phyloP scores from a whole-genome alignment of 2,113 vertebrate genomes.

The Deroptyus accipitrinus region DNA sequence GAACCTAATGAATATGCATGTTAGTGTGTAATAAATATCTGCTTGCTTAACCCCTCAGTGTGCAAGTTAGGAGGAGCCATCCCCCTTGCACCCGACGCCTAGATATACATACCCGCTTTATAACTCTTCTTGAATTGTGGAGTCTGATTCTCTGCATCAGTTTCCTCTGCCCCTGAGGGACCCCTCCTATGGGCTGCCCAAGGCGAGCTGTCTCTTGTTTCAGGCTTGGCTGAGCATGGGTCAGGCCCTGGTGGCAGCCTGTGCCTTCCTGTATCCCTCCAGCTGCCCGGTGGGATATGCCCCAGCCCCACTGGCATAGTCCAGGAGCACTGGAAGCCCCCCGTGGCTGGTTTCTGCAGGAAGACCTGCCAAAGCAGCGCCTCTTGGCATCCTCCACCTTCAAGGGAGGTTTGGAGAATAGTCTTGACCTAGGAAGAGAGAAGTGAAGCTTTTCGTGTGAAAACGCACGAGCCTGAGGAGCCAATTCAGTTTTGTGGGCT shows the following conservation, averaged over 20 bases:
- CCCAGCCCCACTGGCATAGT: not conserved
- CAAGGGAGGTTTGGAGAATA: not conserved
- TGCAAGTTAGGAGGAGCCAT: too few species aligned
- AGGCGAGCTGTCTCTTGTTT: not conserved
- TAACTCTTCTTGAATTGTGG: too few species aligned
- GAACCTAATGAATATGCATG: too few species aligned
- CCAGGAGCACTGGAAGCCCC: not conserved
- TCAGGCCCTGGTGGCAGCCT: not conserved
- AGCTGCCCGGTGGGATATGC: not conserved
- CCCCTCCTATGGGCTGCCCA: not conserved
- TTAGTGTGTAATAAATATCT: too few species aligned
- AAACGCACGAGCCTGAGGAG: too few species aligned
- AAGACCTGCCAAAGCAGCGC: not conserved
- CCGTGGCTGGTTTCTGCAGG: not conserved
- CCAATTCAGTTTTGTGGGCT: not conserved
- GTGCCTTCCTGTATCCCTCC: not conserved
- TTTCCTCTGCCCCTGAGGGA: not conserved
- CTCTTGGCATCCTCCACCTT: not conserved
- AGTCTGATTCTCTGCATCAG: too few species aligned
- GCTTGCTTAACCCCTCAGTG: too few species aligned
- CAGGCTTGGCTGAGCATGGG: not conserved
- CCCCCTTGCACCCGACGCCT: too few species aligned
- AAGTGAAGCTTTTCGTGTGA: not conserved
- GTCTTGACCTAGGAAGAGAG: not conserved
- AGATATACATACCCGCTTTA: too few species aligned